Percentiles rank a stretch among this genome's conserved stretches.
phyloP scores from a whole-genome alignment of 2,797 vertebrate species.

The Chelon labrosus region DNA sequence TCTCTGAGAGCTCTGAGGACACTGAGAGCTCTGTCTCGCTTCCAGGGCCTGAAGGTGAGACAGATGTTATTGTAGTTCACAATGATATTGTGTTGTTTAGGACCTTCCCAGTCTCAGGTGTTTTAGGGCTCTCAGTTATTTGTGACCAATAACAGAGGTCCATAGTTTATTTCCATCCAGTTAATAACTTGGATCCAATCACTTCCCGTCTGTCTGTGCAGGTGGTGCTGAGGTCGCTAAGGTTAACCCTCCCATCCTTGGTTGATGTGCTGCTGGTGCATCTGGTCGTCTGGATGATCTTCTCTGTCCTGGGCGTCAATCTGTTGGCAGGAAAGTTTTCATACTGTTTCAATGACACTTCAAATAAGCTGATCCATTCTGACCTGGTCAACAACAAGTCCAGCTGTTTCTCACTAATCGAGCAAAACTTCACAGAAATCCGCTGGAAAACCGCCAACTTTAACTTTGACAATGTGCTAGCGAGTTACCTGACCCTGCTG shows the following conservation, averaged over 20 bases:
- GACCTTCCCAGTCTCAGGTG: too few species aligned
- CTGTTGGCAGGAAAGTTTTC: slow-evolving; percentile 92
- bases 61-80: too few species aligned
- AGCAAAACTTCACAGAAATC: slow-evolving; percentile 39
- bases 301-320: slow-evolving; percentile 91
- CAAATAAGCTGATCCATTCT: slow-evolving; percentile 46
- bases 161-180: too few species aligned
- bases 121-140: too few species aligned
- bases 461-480: slow-evolving; percentile 90
- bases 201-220: slow-evolving; percentile 27
- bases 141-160: too few species aligned
- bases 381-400: slow-evolving; percentile 83
- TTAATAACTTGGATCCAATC: neutral
- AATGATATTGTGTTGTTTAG: too few species aligned
- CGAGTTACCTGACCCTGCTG: slow-evolving; percentile 90
- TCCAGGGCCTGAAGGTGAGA: slow-evolving; percentile 93
- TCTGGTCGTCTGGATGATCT: slow-evolving; percentile 92
- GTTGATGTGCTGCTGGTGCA: slow-evolving; percentile 89
- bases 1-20: slow-evolving; percentile 89
- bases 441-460: slow-evolving; percentile 88
- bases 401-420: slow-evolving; percentile 79
- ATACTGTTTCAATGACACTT: slow-evolving; percentile 88
- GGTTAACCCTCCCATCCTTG: slow-evolving; percentile 88
- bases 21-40: slow-evolving; percentile 90
- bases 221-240: slow-evolving; percentile 74